Base-by-base conservation (phyloP, 2,113 vertebrate genomes). In the Pelmatolapia mariae region DNA sequence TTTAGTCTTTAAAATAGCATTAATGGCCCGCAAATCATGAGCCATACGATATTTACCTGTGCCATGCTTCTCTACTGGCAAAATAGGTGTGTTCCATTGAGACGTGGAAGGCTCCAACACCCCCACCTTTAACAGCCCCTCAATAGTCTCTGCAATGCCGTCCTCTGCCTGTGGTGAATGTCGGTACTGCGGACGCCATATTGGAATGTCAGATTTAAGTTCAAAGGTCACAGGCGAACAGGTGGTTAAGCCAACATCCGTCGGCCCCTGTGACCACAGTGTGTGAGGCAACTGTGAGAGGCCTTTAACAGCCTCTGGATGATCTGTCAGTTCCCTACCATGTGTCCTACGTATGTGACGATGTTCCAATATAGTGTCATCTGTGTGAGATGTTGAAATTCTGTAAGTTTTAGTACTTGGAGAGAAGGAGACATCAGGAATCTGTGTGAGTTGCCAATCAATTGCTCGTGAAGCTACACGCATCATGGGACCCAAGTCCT, bases 391-490 rank as follows among this genome's bases (percentile, higher is more conserved):
- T 57, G 24, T 57, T 15, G 54, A 57, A 13, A 56, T 56, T 56
- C 22, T 56, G 0, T 26, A 56, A 1, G 22, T 56, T 56, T 56
- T 56, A 26, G 12, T 26, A 8, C 50, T 52, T 52, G 18, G 50
- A 18, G 50, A n/a, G 54, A 57, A 57, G 54, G 54, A 26, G 1
- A 5, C 4, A 0, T 57, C 54, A 57, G 54, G 22, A 26, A 57
- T 57, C 24, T 8, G 12, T 57, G 54, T 26, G 2, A 0, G 54
- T 26, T 26, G 12, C 54, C 54, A 57, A 26, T 57, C 24, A 15
- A 2, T 57, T 26, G 54, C 12, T 57, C 24, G 24, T 15, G 7
- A 1, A 0, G 0, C 54, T 15, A 26, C 3, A 0, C 2, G 7
- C 8, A 5, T 5, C 54, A 57, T 57, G 24, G 54, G 54, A 26